These are phyloP conservation scores for Drosophila tani DNA, from an alignment of 1,140 invertebrate species.

Conservation along the genomic window DNA sequence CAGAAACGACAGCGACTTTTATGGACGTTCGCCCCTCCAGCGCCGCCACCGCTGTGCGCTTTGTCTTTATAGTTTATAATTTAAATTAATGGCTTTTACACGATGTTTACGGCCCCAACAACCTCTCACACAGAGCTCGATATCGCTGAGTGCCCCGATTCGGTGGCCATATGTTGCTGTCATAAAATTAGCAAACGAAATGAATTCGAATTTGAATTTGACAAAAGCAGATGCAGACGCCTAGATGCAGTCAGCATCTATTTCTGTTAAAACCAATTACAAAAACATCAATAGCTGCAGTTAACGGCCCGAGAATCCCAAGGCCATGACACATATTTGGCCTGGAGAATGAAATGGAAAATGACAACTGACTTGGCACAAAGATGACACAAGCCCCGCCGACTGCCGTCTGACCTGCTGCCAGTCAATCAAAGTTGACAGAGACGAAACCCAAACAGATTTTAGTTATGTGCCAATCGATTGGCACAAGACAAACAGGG, in stretches of 20 bases:
- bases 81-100: slow-evolving; percentile 81
- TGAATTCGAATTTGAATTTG: slow-evolving; percentile 42
- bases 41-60: slow-evolving; percentile 35
- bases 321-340: slow-evolving; percentile 71
- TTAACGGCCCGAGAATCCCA: slow-evolving; percentile 17
- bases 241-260: slow-evolving; percentile 52
- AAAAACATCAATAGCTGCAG: slow-evolving; percentile 43
- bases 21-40: slow-evolving; percentile 38
- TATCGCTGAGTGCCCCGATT: slow-evolving; percentile 53
- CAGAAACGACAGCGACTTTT: slow-evolving; percentile 60
- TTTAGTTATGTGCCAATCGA: slow-evolving; percentile 37
- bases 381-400: slow-evolving; percentile 14
- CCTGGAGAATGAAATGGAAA: slow-evolving; percentile 51
- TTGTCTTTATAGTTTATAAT: slow-evolving; percentile 79
- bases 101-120: slow-evolving; percentile 54
- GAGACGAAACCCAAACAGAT: slow-evolving; percentile 31
- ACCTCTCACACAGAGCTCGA: slow-evolving; percentile 8
- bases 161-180: slow-evolving; percentile 66
- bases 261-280: slow-evolving; percentile 44
- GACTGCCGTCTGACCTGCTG: slow-evolving; percentile 10
- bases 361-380: slow-evolving; percentile 49
- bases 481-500: slow-evolving; percentile 17
- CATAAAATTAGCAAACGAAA: slow-evolving; percentile 71
- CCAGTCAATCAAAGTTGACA: slow-evolving; percentile 38
- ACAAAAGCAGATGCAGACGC: slow-evolving; percentile 28